Evolutionary conservation across 2,113 vertebrate genomes (phyloP).

Genomic region (Piaya cayana): DNA sequence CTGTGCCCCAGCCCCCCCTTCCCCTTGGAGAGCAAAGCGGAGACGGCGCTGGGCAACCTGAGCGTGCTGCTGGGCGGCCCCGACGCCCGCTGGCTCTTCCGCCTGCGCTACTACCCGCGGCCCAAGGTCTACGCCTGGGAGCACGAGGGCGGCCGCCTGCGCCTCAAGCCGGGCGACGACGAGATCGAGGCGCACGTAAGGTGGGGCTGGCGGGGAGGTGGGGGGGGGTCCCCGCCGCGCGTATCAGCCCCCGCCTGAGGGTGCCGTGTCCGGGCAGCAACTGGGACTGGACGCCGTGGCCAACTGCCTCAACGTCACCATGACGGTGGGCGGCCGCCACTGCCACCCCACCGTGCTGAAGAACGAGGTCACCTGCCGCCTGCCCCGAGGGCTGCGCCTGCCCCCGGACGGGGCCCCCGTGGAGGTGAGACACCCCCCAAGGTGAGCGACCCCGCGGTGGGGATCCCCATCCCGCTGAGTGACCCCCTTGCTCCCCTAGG

Average conservation of each 20-base stretch:
- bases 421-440: slow-evolving; percentile 73
- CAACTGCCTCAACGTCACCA: slow-evolving; percentile 85
- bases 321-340: slow-evolving; percentile 83
- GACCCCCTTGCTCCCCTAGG: not conserved
- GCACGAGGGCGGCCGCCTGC: slow-evolving; percentile 68
- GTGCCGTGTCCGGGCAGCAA: slow-evolving; percentile 77
- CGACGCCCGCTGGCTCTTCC: slow-evolving; percentile 65
- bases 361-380: slow-evolving; percentile 87
- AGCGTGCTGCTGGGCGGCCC: slow-evolving; percentile 84
- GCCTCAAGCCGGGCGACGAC: slow-evolving; percentile 79
- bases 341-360: slow-evolving; percentile 87
- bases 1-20: slow-evolving; percentile 83
- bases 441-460: accelerated
- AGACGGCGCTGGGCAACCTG: slow-evolving; percentile 75
- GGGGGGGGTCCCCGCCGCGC: accelerated
- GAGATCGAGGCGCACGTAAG: slow-evolving; percentile 86
- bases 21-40: slow-evolving; percentile 68
- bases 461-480: not conserved
- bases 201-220: not conserved
- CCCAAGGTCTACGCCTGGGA: slow-evolving; percentile 77
- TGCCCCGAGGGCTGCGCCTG: slow-evolving; percentile 81
- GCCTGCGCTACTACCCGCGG: slow-evolving; percentile 80
- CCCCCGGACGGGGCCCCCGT: slow-evolving; percentile 74
- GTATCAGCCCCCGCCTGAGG: not conserved
- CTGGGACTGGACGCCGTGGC: slow-evolving; percentile 81